A percentile compares a stretch with the other conserved stretches of the same genome.
Evolutionary conservation across 2,888 invertebrate genomes (phyloP).

Genomic region (Orgyia antiqua): DNA sequence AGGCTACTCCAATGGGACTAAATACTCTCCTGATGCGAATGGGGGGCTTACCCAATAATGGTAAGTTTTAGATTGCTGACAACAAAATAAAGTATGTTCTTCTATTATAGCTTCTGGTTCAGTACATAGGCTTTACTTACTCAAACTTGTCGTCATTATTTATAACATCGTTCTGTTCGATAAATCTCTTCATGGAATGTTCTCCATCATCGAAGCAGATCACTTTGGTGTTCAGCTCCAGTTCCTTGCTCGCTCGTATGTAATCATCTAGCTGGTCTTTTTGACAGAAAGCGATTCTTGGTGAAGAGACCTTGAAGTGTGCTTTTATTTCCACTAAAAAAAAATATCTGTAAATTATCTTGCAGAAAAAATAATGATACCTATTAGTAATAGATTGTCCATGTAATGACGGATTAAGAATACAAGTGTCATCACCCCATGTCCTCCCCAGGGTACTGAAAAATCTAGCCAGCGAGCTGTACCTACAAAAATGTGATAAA

Average conservation of each 20-base stretch:
- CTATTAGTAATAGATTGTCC: no score
- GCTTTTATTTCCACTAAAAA: constrained; percentile 46
- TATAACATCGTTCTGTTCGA: constrained; percentile 30
- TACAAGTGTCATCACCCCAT: no score
- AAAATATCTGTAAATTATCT: background rate
- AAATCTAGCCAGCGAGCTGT: no score
- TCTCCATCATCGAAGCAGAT: constrained; percentile 45
- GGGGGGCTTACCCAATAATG: no score
- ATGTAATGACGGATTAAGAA: no score
- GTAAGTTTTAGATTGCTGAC: no score
- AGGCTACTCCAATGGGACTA: no score
- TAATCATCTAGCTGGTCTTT: constrained; percentile 31
- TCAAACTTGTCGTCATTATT: constrained; percentile 34
- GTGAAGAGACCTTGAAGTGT: constrained; percentile 40
- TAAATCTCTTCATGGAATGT: constrained; percentile 36
- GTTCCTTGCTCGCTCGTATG: constrained; percentile 26
- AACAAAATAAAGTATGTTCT: no score
- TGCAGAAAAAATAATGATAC: background rate
- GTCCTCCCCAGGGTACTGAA: no score
- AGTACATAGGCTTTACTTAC: no score
- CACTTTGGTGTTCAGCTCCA: constrained; percentile 39
- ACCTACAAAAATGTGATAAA: background rate
- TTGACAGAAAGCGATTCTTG: constrained; percentile 53
- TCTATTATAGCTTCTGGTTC: no score
- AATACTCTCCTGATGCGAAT: no score